Percentiles rank a stretch among this genome's conserved stretches.
phyloP scores from a whole-genome alignment of 2,888 invertebrate species.

The Tenthredo scrophulariae region DNA sequence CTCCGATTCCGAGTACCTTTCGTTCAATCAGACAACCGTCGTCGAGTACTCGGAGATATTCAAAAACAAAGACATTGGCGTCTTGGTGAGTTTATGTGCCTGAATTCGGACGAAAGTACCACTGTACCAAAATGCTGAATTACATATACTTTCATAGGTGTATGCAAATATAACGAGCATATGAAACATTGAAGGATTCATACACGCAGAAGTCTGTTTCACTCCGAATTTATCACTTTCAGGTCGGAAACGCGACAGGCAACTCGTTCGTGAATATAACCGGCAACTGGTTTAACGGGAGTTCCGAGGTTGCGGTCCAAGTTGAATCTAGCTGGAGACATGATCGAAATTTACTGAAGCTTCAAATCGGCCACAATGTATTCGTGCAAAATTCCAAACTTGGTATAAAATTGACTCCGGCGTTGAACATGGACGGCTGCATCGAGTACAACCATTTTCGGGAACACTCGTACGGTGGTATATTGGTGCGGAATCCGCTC shows the following conservation, averaged over 20 bases:
- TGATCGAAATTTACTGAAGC: constrained; percentile 79
- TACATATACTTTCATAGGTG: not conserved
- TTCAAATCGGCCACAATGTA: constrained; percentile 92
- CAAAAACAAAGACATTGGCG: constrained; percentile 92
- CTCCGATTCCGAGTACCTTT: constrained; percentile 86
- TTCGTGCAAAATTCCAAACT: constrained; percentile 89
- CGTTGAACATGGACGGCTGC: constrained; percentile 87
- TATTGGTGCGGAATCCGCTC: constrained; percentile 90
- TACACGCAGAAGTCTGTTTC: not conserved
- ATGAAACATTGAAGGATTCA: not conserved
- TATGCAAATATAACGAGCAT: not conserved
- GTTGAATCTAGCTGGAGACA: constrained; percentile 90
- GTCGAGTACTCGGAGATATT: constrained; percentile 93
- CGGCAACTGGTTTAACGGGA: constrained; percentile 92
- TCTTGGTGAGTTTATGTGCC: constrained; percentile 80
- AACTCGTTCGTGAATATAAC: constrained; percentile 93
- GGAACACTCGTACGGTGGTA: constrained; percentile 89
- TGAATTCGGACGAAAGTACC: not conserved
- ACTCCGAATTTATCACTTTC: constrained; percentile 13
- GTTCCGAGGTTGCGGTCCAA: constrained; percentile 89
- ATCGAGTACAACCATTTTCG: constrained; percentile 95
- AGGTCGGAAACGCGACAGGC: constrained; percentile 95
- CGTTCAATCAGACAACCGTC: constrained; percentile 91
- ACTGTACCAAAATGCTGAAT: not conserved
- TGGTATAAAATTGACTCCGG: constrained; percentile 89